These are phyloP conservation scores for Tolypeutes matacus DNA, from an alignment of 2,797 vertebrate species.

Conservation along the genomic window DNA sequence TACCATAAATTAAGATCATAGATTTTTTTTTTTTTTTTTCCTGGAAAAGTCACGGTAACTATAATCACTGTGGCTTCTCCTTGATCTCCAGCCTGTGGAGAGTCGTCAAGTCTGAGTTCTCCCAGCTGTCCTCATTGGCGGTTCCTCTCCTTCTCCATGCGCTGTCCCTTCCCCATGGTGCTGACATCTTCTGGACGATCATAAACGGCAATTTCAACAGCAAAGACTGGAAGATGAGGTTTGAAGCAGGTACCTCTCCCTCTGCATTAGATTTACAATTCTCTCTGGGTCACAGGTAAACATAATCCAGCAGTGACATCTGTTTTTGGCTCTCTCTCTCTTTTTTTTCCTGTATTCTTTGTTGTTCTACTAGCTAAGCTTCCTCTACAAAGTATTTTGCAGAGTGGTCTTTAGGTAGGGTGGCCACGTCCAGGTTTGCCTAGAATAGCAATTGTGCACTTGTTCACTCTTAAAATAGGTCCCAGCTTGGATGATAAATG, in stretches of 20 bases:
- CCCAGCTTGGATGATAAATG: not conserved
- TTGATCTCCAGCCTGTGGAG: constrained; percentile 93
- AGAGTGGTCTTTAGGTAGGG: not conserved
- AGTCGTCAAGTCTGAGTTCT: constrained; percentile 98
- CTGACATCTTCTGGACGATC: constrained; percentile 99
- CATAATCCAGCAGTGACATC: not conserved
- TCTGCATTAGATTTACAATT: constrained; percentile 61
- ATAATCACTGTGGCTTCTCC: constrained; percentile 49
- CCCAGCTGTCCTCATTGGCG: constrained; percentile 97
- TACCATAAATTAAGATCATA: not conserved
- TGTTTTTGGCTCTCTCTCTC: not conserved
- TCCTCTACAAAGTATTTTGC: not conserved
- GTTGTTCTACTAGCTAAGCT: not conserved
- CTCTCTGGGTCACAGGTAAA: not conserved
- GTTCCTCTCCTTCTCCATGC: constrained; percentile 98
- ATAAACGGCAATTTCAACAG: constrained; percentile 98
- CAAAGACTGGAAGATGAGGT: constrained; percentile 99
- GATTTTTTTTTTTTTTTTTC: not conserved
- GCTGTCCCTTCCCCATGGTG: constrained; percentile 95
- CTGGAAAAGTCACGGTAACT: not conserved
- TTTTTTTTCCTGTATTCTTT: not conserved
- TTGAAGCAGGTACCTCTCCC: constrained; percentile 95
- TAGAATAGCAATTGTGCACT: not conserved
- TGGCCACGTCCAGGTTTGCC: not conserved
- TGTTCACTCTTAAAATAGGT: not conserved